phyloP scores from a whole-genome alignment of 2,113 vertebrate species.

The Gymnogyps californianus region DNA sequence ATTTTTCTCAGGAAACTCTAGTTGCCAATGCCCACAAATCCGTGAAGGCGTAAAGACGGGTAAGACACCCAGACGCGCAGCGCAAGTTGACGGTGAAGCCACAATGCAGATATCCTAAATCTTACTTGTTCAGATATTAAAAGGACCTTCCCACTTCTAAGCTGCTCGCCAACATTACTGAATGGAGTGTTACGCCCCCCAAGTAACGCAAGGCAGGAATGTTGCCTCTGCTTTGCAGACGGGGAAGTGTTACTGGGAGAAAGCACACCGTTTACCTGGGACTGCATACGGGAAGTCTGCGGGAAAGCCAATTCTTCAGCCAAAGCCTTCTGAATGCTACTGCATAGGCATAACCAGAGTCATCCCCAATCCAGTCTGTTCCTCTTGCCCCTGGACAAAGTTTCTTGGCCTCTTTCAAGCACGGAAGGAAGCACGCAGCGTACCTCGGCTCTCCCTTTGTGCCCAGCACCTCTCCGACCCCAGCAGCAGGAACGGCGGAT shows the following conservation, averaged over 20 bases:
- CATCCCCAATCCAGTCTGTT: rapidly evolving
- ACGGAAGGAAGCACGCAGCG: rapidly evolving
- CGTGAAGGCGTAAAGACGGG: not conserved
- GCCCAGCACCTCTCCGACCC: not conserved
- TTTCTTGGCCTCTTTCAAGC: not conserved
- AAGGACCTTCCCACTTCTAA: not conserved
- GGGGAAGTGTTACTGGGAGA: not conserved
- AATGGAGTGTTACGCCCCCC: not conserved
- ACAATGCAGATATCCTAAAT: not conserved
- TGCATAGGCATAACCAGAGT: rapidly evolving
- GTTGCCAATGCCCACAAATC: not conserved
- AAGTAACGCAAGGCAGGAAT: not conserved
- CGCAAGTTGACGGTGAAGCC: not conserved
- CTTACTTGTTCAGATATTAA: not conserved
- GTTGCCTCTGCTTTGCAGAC: not conserved
- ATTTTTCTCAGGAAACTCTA: not conserved
- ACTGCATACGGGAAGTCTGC: rapidly evolving
- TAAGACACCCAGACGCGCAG: not conserved
- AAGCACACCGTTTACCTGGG: too few relatives aligned
- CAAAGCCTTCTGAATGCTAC: not conserved
- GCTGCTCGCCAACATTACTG: not conserved
- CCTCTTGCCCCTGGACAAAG: rapidly evolving
- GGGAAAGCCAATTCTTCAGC: not conserved
- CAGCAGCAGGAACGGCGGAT: not conserved
- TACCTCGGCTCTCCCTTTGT: not conserved